Percentiles rank a stretch among this genome's conserved stretches.
Evolutionary conservation across 2,797 vertebrate species (phyloP).

Genomic region (Borostomias antarcticus): DNA sequence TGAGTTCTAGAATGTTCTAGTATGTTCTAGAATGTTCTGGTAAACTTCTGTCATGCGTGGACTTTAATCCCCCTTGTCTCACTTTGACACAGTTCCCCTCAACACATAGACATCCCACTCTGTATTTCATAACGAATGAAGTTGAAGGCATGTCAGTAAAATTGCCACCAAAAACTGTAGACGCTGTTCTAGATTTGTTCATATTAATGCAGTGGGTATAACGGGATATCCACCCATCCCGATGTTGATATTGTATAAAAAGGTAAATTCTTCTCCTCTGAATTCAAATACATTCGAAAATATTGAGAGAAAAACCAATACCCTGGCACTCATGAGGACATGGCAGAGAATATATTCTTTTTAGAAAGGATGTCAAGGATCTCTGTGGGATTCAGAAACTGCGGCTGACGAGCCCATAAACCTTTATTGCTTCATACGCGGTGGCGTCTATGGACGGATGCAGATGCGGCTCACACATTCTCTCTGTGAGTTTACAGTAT

Average conservation of each 20-base stretch:
- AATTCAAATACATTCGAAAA: constrained; percentile 36
- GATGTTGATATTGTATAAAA: constrained; percentile 23
- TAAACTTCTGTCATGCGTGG: constrained; percentile 11
- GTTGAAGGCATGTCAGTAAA: neutral
- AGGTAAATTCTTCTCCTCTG: constrained; percentile 22
- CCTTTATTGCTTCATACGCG: constrained; percentile 41
- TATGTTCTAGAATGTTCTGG: constrained; percentile 9
- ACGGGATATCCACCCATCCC: constrained; percentile 8
- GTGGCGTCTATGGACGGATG: constrained; percentile 32
- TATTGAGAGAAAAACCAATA: constrained; percentile 23
- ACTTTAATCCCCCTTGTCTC: constrained; percentile 10
- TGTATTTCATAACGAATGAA: constrained; percentile 14
- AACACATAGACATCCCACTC: constrained; percentile 4
- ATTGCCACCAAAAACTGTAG: constrained; percentile 24
- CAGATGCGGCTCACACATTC: constrained; percentile 27
- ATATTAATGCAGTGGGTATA: constrained; percentile 41
- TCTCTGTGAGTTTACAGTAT: neutral
- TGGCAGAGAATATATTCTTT: constrained; percentile 13
- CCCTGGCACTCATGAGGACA: constrained; percentile 4
- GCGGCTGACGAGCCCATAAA: too few species aligned
- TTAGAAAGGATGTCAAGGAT: constrained; percentile 21
- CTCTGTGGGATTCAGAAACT: constrained; percentile 33
- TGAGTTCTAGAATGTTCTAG: neutral
- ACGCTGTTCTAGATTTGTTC: constrained; percentile 20
- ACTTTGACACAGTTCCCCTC: constrained; percentile 1